Percentiles rank a stretch among this genome's conserved stretches.
These are phyloP conservation scores for Scaptomyza graminum DNA, from an alignment of 1,140 invertebrate genomes.

Conservation along the genomic window DNA sequence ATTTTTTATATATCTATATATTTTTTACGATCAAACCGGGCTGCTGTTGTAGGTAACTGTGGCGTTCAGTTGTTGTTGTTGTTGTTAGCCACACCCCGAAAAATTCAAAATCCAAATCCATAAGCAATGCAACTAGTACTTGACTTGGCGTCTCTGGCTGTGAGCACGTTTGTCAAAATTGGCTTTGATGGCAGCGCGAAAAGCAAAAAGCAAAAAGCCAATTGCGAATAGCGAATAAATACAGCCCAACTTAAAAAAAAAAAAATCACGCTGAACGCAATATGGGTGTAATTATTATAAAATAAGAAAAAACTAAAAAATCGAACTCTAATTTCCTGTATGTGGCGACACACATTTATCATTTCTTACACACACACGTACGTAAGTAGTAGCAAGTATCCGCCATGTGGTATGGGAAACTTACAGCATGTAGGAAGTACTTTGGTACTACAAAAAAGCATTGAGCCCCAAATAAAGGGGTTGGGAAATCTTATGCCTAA, in stretches of 20 bases:
- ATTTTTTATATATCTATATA: too few species aligned
- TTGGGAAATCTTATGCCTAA: background rate
- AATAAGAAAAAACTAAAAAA: constrained; percentile 49
- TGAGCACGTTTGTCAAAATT: constrained; percentile 52
- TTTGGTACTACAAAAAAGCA: background rate
- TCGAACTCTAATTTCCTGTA: constrained; percentile 61
- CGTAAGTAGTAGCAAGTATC: constrained; percentile 5
- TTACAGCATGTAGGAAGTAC: background rate
- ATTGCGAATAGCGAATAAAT: constrained; percentile 4
- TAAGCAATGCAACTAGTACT: constrained; percentile 10
- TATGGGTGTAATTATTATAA: constrained; percentile 61
- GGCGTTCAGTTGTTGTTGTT: constrained; percentile 4
- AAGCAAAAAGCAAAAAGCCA: background rate
- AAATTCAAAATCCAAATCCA: constrained; percentile 26
- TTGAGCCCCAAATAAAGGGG: background rate
- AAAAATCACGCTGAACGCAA: constrained; percentile 32
- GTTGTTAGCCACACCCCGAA: constrained; percentile 11
- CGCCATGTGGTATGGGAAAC: constrained; percentile 7
- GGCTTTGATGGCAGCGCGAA: constrained; percentile 44
- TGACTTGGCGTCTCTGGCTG: constrained; percentile 13
- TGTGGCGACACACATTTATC: constrained; percentile 40
- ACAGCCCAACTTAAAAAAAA: constrained; percentile 15
- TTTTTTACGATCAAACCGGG: background rate
- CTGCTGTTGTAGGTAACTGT: constrained; percentile 14
- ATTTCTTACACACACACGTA: background rate